phyloP scores from a whole-genome alignment of 2,888 invertebrate genomes.

The Cantharis lateralis region DNA sequence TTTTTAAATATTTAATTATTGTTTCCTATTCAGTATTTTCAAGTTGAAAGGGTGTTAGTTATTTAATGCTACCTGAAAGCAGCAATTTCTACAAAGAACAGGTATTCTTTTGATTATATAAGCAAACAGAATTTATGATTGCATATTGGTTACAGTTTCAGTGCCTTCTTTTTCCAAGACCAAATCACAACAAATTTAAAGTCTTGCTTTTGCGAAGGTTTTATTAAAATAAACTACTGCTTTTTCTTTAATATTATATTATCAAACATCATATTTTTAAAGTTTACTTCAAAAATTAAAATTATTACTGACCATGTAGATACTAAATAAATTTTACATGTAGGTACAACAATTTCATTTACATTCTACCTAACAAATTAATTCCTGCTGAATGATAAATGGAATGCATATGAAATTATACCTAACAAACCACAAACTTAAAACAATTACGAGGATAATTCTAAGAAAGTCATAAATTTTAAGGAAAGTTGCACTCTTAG shows the following conservation, averaged over 20 bases:
- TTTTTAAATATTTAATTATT: not conserved
- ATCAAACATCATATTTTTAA: too few relatives aligned
- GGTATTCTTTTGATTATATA: not conserved
- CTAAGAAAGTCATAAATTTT: conserved; percentile 3
- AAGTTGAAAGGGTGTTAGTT: not conserved
- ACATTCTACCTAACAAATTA: not conserved
- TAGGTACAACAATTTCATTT: not conserved
- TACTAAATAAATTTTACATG: not conserved
- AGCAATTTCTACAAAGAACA: not conserved
- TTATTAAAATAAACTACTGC: too few relatives aligned
- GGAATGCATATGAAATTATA: not conserved
- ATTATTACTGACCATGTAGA: not conserved
- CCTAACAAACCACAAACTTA: conserved; percentile 1
- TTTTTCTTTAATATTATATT: too few relatives aligned
- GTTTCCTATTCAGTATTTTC: not conserved
- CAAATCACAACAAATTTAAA: not conserved
- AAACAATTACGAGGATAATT: conserved; percentile 23
- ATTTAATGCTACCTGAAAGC: not conserved
- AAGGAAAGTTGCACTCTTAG: not conserved
- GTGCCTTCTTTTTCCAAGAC: not conserved
- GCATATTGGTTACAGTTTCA: not conserved
- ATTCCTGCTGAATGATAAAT: not conserved
- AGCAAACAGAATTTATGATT: not conserved
- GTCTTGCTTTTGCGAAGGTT: too few relatives aligned
- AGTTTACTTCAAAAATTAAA: not conserved